Evolutionary conservation across 2,797 vertebrate species (phyloP).

Genomic region (Meriones psammophilus): DNA sequence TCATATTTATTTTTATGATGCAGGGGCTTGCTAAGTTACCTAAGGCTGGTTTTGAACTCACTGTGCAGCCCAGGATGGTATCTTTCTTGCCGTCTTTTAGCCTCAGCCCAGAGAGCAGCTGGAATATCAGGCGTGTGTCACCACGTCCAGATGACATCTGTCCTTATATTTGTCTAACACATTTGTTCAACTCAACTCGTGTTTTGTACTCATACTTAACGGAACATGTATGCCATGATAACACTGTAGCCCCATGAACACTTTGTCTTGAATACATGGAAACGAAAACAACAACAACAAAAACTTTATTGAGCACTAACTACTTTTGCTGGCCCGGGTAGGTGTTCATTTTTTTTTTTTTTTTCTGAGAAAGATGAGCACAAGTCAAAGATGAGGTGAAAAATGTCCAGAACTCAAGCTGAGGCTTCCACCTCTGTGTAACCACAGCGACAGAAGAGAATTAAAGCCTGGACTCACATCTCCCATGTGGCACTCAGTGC

Average conservation of each 20-base stretch:
- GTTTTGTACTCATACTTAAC: neutral
- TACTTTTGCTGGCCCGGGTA: neutral
- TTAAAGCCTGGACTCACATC: neutral
- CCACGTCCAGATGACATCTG: neutral
- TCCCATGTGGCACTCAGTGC: neutral
- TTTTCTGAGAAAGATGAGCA: neutral
- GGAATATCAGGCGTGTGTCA: neutral
- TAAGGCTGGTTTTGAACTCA: neutral
- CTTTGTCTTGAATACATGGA: neutral
- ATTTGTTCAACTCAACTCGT: neutral
- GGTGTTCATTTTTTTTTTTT: neutral
- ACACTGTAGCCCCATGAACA: neutral
- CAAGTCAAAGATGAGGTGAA: neutral
- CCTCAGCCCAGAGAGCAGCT: neutral
- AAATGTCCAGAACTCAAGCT: neutral
- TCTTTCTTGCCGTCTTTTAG: neutral
- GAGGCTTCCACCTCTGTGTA: neutral
- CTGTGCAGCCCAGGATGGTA: neutral
- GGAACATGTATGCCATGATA: neutral
- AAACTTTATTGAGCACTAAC: neutral
- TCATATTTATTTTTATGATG: neutral
- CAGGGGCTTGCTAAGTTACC: neutral
- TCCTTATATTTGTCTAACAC: rapidly evolving
- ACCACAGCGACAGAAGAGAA: neutral
- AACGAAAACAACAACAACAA: neutral